phyloP scores from a whole-genome alignment of 2,113 vertebrate genomes.

The Plectropomus leopardus region DNA sequence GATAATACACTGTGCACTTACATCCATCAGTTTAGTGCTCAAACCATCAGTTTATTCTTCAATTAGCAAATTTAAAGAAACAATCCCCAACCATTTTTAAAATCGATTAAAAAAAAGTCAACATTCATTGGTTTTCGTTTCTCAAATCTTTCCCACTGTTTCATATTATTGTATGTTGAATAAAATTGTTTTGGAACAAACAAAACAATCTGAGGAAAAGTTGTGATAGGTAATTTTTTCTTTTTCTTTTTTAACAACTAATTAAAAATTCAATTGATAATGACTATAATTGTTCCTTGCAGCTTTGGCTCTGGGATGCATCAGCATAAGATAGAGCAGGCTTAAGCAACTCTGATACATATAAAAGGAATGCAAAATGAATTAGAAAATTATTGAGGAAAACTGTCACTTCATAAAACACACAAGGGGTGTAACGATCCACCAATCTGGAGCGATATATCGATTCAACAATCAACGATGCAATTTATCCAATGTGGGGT shows the following conservation, averaged over 20 bases:
- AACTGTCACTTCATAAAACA: conserved; percentile 5
- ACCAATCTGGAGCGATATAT: too few species aligned
- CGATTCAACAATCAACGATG: too few species aligned
- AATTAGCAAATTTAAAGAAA: background rate
- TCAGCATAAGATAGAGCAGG: background rate
- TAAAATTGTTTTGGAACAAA: background rate
- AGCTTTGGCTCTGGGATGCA: background rate
- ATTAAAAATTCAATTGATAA: background rate
- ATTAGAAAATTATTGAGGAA: background rate
- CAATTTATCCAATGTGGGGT: too few species aligned
- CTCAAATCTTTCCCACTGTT: background rate
- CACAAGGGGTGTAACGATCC: too few species aligned
- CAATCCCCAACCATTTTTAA: background rate
- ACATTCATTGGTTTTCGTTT: background rate
- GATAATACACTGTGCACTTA: conserved; percentile 13
- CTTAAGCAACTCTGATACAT: background rate
- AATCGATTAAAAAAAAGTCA: background rate
- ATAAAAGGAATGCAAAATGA: conserved; percentile 6
- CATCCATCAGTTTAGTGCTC: conserved; percentile 1
- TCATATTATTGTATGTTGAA: too few species aligned
- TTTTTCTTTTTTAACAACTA: too few species aligned
- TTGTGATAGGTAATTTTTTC: background rate
- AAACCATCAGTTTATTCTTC: conserved; percentile 20
- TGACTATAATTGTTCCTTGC: background rate
- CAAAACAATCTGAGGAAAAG: background rate